Evolutionary conservation across 1,140 invertebrate species (phyloP).

Genomic region (Conus ventricosus): DNA sequence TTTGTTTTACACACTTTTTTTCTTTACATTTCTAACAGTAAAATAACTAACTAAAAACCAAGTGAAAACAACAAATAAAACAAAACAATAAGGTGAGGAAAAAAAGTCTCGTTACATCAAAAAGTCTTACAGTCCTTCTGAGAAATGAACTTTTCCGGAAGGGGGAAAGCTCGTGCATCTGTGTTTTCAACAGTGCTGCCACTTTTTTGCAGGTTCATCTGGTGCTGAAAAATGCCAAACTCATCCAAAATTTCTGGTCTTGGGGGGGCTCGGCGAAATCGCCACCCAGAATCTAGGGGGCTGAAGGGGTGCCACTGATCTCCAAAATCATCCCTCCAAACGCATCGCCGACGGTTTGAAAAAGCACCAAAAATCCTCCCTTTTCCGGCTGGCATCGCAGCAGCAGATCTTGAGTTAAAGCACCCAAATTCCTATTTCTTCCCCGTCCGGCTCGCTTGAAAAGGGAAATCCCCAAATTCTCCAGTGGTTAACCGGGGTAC

Average conservation of each 20-base stretch:
- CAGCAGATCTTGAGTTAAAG: constrained; percentile 4
- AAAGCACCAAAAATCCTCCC: constrained; percentile 13
- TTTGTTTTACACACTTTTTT: too few relatives aligned
- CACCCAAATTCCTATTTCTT: constrained; percentile 40
- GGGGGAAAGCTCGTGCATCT: too few relatives aligned
- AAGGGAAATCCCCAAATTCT: constrained; percentile 42
- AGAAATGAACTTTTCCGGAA: not conserved
- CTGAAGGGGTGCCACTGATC: constrained; percentile 7
- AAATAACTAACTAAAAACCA: not conserved
- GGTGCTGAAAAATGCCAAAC: constrained; percentile 56
- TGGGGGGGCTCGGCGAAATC: constrained; percentile 28
- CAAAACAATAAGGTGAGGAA: not conserved
- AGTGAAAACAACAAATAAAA: not conserved
- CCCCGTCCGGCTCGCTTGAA: not conserved
- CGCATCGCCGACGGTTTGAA: not conserved
- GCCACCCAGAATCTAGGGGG: constrained; percentile 22
- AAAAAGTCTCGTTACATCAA: not conserved
- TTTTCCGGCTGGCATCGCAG: not conserved
- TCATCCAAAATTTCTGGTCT: constrained; percentile 51
- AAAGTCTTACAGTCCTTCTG: not conserved
- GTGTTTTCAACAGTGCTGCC: not conserved
- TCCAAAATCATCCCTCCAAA: constrained; percentile 48
- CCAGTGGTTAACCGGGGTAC: constrained; percentile 7
- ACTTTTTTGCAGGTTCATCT: not conserved
- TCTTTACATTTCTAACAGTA: not conserved